phyloP scores from a whole-genome alignment of 2,797 vertebrate species.

The Syngnathus rostellatus region DNA sequence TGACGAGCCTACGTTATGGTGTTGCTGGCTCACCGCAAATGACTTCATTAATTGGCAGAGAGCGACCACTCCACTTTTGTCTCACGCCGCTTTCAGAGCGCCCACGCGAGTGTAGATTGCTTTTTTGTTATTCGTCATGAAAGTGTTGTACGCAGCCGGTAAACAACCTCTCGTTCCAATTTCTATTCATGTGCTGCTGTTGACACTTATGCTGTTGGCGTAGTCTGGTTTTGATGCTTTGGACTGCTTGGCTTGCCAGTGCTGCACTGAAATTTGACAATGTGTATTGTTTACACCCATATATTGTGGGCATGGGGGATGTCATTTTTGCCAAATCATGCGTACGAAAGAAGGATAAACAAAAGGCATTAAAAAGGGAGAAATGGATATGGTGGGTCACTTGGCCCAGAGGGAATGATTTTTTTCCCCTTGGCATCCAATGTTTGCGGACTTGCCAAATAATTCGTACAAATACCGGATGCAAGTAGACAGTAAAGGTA shows the following conservation, averaged over 20 bases:
- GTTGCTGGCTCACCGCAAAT: conserved; percentile 36
- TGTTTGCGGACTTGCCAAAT: background rate
- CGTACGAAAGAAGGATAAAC: background rate
- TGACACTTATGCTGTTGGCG: conserved; percentile 6
- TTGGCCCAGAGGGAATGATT: background rate
- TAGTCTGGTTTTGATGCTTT: conserved; percentile 13
- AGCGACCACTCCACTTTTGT: conserved; percentile 45
- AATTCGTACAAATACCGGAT: too few species aligned
- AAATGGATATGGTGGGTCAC: background rate
- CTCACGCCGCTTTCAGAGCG: conserved; percentile 23
- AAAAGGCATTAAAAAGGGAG: background rate
- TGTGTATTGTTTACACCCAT: conserved; percentile 23
- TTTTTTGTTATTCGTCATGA: conserved; percentile 25
- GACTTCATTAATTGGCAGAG: conserved; percentile 52
- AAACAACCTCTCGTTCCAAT: conserved; percentile 5
- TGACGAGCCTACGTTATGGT: conserved; percentile 10
- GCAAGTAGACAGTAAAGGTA: too few species aligned
- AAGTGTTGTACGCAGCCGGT: conserved; percentile 12
- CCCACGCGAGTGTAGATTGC: conserved; percentile 29
- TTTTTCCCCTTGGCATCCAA: background rate
- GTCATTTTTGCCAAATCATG: background rate
- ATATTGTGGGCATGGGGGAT: background rate
- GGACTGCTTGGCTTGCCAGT: conserved; percentile 4
- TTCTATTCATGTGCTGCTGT: conserved; percentile 17
- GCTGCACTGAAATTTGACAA: conserved; percentile 8